These are phyloP conservation scores for Mellilla xanthometata DNA, from an alignment of 2,888 invertebrate species.

Conservation along the genomic window DNA sequence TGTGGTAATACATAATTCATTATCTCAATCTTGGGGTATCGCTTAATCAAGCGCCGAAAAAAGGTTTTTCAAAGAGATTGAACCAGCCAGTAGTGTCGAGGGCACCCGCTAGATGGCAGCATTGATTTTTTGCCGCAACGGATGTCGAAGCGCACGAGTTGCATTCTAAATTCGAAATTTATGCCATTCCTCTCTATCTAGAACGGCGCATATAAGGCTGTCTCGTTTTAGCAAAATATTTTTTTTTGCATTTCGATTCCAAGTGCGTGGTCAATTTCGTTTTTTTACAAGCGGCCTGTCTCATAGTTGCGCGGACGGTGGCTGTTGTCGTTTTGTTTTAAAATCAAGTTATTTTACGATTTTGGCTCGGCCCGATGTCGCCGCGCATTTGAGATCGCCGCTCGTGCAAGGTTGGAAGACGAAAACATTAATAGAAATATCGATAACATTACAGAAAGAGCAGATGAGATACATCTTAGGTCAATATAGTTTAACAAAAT, in stretches of 20 bases:
- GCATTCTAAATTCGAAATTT: slow-evolving; percentile 77
- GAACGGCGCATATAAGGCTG: slow-evolving; percentile 41
- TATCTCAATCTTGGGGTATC: slow-evolving; percentile 23
- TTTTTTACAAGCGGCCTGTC: slow-evolving; percentile 60
- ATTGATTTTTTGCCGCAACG: slow-evolving; percentile 69
- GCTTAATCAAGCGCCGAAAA: slow-evolving; percentile 31
- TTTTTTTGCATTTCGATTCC: slow-evolving; percentile 80
- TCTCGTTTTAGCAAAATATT: slow-evolving; percentile 66
- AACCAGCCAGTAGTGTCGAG: slow-evolving; percentile 49
- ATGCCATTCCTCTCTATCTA: slow-evolving; percentile 58
- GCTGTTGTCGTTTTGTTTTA: slow-evolving; percentile 49
- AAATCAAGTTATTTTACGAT: slow-evolving; percentile 32
- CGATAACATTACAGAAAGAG: too few relatives aligned
- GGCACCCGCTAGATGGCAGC: slow-evolving; percentile 66
- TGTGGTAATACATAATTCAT: slow-evolving; percentile 30
- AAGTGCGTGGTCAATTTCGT: slow-evolving; percentile 76
- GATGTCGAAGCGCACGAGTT: slow-evolving; percentile 79
- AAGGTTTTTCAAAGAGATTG: slow-evolving; percentile 29
- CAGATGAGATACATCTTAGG: too few relatives aligned
- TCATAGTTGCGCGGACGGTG: slow-evolving; percentile 62
- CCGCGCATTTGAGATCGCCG: slow-evolving; percentile 19
- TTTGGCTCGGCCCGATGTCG: slow-evolving; percentile 27
- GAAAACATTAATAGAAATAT: too few relatives aligned
- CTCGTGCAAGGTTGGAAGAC: slow-evolving; percentile 6
- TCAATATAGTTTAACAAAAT: too few relatives aligned